These are phyloP conservation scores for Lipotes vexillifer DNA, from an alignment of 2,113 vertebrate genomes.

Conservation along the genomic window DNA sequence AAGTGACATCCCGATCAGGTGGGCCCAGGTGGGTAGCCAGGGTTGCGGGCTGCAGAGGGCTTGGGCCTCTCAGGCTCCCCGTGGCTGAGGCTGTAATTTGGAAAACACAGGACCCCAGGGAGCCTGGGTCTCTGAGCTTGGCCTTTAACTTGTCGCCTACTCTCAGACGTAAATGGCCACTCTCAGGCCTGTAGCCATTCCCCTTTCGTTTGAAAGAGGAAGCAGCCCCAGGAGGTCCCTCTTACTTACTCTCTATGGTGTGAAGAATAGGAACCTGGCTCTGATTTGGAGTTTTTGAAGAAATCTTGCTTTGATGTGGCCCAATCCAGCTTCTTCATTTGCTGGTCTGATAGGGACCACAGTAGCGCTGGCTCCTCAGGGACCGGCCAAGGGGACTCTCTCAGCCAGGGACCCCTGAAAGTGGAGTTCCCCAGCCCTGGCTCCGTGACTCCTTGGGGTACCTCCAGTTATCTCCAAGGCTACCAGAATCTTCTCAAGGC, in stretches of 20 bases:
- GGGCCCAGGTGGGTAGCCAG: neutral
- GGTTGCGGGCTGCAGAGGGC: neutral
- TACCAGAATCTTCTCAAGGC: neutral
- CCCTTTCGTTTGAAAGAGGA: conserved; percentile 59
- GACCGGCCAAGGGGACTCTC: conserved; percentile 38
- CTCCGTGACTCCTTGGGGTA: neutral
- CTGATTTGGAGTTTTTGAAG: conserved; percentile 70
- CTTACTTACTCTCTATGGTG: neutral
- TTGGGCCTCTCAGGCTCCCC: neutral
- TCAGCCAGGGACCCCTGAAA: conserved; percentile 3
- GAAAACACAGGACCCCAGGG: neutral
- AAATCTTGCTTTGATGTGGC: conserved; percentile 66
- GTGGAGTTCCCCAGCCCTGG: conserved; percentile 41
- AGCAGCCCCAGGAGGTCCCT: neutral
- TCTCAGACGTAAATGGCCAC: neutral
- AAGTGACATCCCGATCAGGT: neutral
- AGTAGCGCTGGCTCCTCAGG: neutral
- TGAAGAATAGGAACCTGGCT: conserved; percentile 64
- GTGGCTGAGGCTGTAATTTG: neutral
- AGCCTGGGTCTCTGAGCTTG: neutral
- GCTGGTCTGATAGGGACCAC: neutral
- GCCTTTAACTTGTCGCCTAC: neutral
- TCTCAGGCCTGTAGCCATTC: neutral
- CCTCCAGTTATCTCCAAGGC: neutral
- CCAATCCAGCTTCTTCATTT: conserved; percentile 57